These are phyloP conservation scores for Trachelus troglodyta DNA, from an alignment of 2,888 invertebrate genomes.

Conservation along the genomic window DNA sequence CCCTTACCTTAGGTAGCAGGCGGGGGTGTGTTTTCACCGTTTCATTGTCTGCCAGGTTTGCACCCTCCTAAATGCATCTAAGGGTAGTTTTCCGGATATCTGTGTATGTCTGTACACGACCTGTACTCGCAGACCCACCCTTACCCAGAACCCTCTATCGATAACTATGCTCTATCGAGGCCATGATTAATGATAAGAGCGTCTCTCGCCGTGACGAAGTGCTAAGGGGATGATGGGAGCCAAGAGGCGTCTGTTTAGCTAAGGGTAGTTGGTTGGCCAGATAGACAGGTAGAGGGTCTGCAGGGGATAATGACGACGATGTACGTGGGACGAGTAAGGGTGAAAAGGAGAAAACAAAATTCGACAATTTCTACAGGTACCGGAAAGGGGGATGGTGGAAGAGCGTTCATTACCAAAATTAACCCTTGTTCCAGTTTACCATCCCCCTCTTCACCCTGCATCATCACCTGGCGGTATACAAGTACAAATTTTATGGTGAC, in stretches of 20 bases:
- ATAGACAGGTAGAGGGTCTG: background rate
- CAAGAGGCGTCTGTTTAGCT: background rate
- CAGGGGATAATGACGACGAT: background rate
- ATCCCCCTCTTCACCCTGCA: background rate
- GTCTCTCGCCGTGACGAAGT: slow-evolving; percentile 10
- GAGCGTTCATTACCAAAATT: background rate
- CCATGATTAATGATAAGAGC: slow-evolving; percentile 33
- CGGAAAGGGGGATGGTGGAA: background rate
- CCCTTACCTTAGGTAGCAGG: too few species aligned
- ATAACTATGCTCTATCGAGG: slow-evolving; percentile 21
- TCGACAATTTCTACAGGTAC: background rate
- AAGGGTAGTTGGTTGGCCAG: background rate
- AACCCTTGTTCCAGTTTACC: background rate
- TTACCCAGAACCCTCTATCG: slow-evolving; percentile 23
- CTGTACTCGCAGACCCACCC: background rate
- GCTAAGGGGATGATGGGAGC: background rate
- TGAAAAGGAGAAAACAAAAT: background rate
- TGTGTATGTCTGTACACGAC: background rate
- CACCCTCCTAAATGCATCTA: slow-evolving; percentile 16
- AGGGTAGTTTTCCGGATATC: background rate
- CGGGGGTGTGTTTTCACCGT: background rate
- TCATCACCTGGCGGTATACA: background rate
- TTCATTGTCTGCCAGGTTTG: slow-evolving; percentile 19
- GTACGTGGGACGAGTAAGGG: background rate
- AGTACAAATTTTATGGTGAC: background rate